phyloP scores from a whole-genome alignment of 1,140 invertebrate genomes.

The Aradophagus sp. region DNA sequence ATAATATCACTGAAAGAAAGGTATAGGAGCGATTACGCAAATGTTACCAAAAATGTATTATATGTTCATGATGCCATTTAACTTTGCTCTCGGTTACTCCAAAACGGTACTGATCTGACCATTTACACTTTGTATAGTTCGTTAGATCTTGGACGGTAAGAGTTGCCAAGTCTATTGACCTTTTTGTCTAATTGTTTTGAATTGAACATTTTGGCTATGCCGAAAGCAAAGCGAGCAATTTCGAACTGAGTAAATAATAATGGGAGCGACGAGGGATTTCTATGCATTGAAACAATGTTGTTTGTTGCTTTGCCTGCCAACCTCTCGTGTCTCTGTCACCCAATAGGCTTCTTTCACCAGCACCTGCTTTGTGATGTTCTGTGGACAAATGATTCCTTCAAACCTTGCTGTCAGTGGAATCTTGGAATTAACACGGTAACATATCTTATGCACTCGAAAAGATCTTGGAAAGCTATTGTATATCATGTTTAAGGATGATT shows the following conservation, averaged over 20 bases:
- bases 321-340: conserved; percentile 92
- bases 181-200: too few species aligned
- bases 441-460: conserved; percentile 16
- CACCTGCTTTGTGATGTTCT: conserved; percentile 95
- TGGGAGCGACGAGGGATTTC: conserved; percentile 55
- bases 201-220: too few species aligned
- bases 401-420: conserved; percentile 53
- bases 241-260: conserved; percentile 37
- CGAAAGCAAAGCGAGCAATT: too few species aligned
- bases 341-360: conserved; percentile 94
- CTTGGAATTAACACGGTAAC: conserved; percentile 18
- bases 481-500: too few species aligned
- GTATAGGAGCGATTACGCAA: conserved; percentile 32
- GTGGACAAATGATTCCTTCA: conserved; percentile 76
- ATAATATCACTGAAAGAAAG: conserved; percentile 62
- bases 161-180: too few species aligned
- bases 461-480: conserved; percentile 26
- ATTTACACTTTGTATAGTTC: too few species aligned
- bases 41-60: conserved; percentile 39
- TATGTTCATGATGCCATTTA: conserved; percentile 26
- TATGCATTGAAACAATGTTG: conserved; percentile 72
- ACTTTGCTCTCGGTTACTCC: conserved; percentile 26
- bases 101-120: too few species aligned
- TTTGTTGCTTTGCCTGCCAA: conserved; percentile 75
- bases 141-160: too few species aligned